Percentiles rank a stretch among this genome's conserved stretches.
These are phyloP conservation scores for Phymanthus crucifer DNA, from an alignment of 92 coral and sea anemone species.

Conservation along the genomic window DNA sequence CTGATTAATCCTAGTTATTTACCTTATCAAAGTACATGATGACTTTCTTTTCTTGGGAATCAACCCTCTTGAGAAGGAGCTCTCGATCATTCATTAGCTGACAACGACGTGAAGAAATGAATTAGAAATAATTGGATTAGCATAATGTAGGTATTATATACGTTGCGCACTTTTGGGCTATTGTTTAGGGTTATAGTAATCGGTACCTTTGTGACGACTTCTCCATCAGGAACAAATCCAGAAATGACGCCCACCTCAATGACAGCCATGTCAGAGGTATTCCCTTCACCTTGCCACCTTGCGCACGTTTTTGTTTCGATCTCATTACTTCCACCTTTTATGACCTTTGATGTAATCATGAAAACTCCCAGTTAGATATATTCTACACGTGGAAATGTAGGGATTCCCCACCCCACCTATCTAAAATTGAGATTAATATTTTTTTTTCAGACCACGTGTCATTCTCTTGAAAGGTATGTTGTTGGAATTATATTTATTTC, in stretches of 20 bases:
- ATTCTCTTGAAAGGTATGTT: too few relatives aligned
- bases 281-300: conserved; percentile 64
- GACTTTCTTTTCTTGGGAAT: conserved; percentile 60
- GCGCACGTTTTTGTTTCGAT: conserved; percentile 78
- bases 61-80: conserved; percentile 67
- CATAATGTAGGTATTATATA: not conserved
- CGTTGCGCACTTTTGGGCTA: too few relatives aligned
- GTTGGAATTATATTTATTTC: too few relatives aligned
- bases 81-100: conserved; percentile 54
- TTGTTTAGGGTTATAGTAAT: too few relatives aligned
- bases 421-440: too few relatives aligned
- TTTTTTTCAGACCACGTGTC: too few relatives aligned
- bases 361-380: not conserved
- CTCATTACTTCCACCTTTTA: conserved; percentile 46
- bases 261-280: conserved; percentile 83
- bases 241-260: conserved; percentile 81
- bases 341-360: conserved; percentile 1
- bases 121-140: not conserved
- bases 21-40: conserved; percentile 86
- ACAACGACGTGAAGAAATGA: not conserved
- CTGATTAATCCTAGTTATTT: too few relatives aligned
- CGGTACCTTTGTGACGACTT: conserved; percentile 61
- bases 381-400: not conserved
- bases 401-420: not conserved
- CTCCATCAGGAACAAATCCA: conserved; percentile 71